A percentile compares a stretch with the other conserved stretches of the same genome.
Evolutionary conservation across 2,888 invertebrate genomes (phyloP).

Genomic region (Empis stercorea): DNA sequence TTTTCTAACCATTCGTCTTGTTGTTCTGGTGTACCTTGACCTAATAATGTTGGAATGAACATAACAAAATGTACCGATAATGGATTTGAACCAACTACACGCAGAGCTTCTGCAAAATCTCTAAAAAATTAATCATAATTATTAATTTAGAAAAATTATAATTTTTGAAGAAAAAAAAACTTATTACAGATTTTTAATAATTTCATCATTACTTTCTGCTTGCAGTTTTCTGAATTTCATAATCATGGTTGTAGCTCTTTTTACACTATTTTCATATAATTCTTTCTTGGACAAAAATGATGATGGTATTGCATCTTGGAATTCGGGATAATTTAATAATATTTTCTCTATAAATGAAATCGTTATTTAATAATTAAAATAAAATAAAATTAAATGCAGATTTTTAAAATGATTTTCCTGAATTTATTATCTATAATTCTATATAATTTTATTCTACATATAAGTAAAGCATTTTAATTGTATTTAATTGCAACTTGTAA

Average conservation of each 20-base stretch:
- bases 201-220: background rate
- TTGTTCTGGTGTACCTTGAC: slow-evolving; percentile 76
- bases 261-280: slow-evolving; percentile 17
- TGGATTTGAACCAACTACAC: slow-evolving; percentile 18
- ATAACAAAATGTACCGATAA: slow-evolving; percentile 70
- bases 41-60: slow-evolving; percentile 79
- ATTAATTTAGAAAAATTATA: background rate
- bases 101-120: background rate
- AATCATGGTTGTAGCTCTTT: slow-evolving; percentile 38
- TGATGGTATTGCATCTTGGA: slow-evolving; percentile 18
- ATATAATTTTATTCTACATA: no score
- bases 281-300: slow-evolving; percentile 24
- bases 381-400: no score
- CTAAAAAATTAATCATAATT: no score
- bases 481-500: no score
- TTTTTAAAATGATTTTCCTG: no score
- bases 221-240: slow-evolving; percentile 48
- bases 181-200: background rate
- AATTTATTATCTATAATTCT: no score
- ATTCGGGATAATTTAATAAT: slow-evolving; percentile 22
- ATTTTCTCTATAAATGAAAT: slow-evolving; percentile 14
- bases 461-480: no score
- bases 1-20: slow-evolving; percentile 72
- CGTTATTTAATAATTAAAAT: background rate
- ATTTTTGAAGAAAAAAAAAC: background rate